Evolutionary conservation across 2,113 vertebrate species (phyloP).

Genomic region (Promerops cafer): DNA sequence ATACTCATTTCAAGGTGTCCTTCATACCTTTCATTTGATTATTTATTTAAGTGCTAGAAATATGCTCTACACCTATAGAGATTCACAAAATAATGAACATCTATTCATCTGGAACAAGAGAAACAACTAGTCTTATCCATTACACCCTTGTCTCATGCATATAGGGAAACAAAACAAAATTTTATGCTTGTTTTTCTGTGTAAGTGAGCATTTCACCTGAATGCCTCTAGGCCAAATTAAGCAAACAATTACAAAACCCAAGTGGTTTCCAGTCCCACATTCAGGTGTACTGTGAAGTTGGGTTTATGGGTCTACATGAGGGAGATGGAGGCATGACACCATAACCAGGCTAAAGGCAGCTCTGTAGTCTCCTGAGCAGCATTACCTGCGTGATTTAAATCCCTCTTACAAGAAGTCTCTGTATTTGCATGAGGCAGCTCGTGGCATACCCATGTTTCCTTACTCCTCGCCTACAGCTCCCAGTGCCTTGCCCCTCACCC

Average conservation of each 20-base stretch:
- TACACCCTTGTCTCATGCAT: background rate
- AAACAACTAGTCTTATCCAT: background rate
- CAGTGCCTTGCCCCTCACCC: background rate
- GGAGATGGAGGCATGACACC: background rate
- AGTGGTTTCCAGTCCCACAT: background rate
- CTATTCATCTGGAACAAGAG: background rate
- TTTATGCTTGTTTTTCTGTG: background rate
- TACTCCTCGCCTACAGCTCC: accelerated
- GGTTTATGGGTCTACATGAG: background rate
- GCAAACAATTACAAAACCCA: background rate
- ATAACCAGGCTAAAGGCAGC: background rate
- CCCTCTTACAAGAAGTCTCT: background rate
- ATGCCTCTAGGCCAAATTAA: background rate
- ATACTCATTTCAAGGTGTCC: background rate
- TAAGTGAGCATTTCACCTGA: background rate
- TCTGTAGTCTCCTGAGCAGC: background rate
- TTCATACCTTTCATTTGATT: background rate
- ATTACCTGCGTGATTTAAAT: background rate
- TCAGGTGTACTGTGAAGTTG: background rate
- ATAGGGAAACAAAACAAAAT: background rate
- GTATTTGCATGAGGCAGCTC: background rate
- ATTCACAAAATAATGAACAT: background rate
- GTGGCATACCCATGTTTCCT: background rate
- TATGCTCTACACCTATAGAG: background rate
- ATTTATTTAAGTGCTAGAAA: background rate